These are phyloP conservation scores for Acanthosepion pharaonis DNA, from an alignment of 2,888 invertebrate species.

Conservation along the genomic window DNA sequence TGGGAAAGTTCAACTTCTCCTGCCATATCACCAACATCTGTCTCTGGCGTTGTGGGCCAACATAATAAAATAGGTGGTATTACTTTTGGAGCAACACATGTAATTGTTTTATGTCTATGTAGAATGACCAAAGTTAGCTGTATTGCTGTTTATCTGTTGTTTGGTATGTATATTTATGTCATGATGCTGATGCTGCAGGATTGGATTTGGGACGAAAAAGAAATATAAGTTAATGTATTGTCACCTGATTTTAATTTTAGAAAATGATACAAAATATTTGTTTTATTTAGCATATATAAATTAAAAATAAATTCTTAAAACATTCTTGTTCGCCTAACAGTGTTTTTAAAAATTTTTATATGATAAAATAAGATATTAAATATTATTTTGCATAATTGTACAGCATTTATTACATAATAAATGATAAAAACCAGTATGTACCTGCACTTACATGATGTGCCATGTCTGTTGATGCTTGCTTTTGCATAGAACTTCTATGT, in stretches of 20 bases:
- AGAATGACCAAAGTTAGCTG: background rate
- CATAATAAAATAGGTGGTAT: no score
- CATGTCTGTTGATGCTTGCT: background rate
- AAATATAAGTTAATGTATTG: background rate
- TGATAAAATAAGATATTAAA: background rate
- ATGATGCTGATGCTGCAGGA: background rate
- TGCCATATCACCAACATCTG: no score
- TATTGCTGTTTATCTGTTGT: background rate
- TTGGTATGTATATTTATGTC: background rate
- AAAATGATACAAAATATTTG: background rate
- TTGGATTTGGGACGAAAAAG: background rate
- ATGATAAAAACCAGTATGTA: background rate
- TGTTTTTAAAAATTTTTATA: background rate
- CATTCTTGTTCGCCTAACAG: background rate
- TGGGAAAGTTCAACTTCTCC: no score
- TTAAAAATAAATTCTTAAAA: background rate
- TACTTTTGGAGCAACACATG: no score
- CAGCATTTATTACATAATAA: background rate
- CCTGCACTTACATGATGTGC: constrained; percentile 33
- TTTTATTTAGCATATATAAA: background rate
- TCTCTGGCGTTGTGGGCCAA: no score
- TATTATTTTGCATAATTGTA: background rate
- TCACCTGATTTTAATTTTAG: background rate
- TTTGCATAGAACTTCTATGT: constrained; percentile 21
- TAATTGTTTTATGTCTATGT: background rate